These are phyloP conservation scores for Drosophila kohkoa DNA, from an alignment of 1,140 invertebrate species.

Conservation along the genomic window DNA sequence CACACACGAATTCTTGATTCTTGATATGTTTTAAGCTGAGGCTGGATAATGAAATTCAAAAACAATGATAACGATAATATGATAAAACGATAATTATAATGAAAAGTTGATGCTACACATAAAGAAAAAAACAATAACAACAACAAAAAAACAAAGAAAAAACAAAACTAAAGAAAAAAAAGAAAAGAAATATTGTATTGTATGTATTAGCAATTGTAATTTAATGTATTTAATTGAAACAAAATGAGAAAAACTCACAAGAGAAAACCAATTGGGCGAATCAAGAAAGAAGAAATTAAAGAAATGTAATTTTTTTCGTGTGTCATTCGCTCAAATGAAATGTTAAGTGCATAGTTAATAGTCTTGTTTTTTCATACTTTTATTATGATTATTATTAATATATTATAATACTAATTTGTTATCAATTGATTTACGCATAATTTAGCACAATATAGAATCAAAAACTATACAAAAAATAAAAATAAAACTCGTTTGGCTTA, in stretches of 20 bases:
- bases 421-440: constrained; percentile 75
- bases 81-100: constrained; percentile 37
- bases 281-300: background rate
- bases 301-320: constrained; percentile 24
- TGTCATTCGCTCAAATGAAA: constrained; percentile 63
- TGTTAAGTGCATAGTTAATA: constrained; percentile 74
- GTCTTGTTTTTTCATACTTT: constrained; percentile 69
- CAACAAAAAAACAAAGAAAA: too few relatives aligned
- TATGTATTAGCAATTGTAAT: constrained; percentile 81
- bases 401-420: constrained; percentile 60
- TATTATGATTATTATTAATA: constrained; percentile 51
- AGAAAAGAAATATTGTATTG: constrained; percentile 65
- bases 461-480: constrained; percentile 16
- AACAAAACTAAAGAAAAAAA: constrained; percentile 45
- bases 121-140: constrained; percentile 32
- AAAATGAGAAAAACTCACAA: constrained; percentile 39
- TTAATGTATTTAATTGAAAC: constrained; percentile 77
- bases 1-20: constrained; percentile 24
- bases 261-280: constrained; percentile 19
- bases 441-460: constrained; percentile 65
- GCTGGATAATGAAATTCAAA: constrained; percentile 42
- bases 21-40: constrained; percentile 47
- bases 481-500: constrained; percentile 47
- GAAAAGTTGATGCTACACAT: constrained; percentile 14
- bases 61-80: constrained; percentile 50